phyloP scores from a whole-genome alignment of 2,888 invertebrate species.

The Eumacrocentrus americanus region DNA sequence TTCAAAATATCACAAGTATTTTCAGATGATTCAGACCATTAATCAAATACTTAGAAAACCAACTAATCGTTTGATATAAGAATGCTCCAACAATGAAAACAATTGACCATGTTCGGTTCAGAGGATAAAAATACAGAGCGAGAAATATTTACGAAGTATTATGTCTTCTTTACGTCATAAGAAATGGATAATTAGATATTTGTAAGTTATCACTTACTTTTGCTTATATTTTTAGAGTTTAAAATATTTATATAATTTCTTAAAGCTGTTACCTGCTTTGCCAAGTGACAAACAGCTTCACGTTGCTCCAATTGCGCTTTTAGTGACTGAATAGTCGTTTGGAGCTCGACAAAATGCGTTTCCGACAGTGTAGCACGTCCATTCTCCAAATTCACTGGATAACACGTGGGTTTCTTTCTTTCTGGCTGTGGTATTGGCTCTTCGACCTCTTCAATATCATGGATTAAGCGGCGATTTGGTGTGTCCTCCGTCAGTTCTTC shows the following conservation, averaged over 20 bases:
- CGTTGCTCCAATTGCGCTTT: conserved; percentile 67
- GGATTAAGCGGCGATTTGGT: not conserved
- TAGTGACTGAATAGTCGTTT: conserved; percentile 66
- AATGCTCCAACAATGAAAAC: too few species aligned
- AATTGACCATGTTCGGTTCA: too few species aligned
- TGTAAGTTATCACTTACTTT: too few species aligned
- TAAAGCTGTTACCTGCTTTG: conserved; percentile 50
- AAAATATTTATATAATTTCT: not conserved
- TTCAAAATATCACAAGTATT: too few species aligned
- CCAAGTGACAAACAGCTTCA: conserved; percentile 51
- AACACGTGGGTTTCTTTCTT: conserved; percentile 43
- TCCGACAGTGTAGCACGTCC: conserved; percentile 69
- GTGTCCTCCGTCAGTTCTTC: conserved; percentile 4
- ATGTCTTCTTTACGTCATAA: too few species aligned
- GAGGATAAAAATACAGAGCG: too few species aligned
- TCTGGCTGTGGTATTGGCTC: conserved; percentile 23
- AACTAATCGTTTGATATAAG: too few species aligned
- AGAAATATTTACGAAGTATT: too few species aligned
- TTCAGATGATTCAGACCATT: too few species aligned
- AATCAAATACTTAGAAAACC: too few species aligned
- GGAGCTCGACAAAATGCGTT: conserved; percentile 68
- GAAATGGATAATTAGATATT: too few species aligned
- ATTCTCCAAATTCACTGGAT: conserved; percentile 69
- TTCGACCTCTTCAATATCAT: conserved; percentile 31
- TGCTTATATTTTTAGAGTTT: too few species aligned